These are phyloP conservation scores for Caenorhabditis afra DNA, from an alignment of 2,888 invertebrate genomes.

Conservation along the genomic window DNA sequence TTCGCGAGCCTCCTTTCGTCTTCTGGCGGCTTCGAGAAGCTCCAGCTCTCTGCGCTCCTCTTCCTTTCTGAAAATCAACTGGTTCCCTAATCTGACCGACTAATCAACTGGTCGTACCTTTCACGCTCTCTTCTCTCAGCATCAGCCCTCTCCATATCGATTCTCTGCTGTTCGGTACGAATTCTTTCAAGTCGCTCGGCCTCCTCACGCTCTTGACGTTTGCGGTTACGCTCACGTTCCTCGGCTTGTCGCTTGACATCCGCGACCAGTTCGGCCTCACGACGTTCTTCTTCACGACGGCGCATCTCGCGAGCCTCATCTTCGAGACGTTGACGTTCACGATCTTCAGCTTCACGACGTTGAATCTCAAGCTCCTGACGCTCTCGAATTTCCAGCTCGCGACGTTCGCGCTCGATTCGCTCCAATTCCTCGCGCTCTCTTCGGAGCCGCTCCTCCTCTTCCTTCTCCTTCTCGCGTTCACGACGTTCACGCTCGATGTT, in stretches of 20 bases:
- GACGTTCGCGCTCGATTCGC: slow-evolving; percentile 72
- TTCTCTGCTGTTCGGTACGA: slow-evolving; percentile 77
- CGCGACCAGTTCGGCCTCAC: slow-evolving; percentile 73
- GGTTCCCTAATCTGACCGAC: not conserved
- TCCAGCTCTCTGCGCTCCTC: slow-evolving; percentile 74
- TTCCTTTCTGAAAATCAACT: slow-evolving; percentile 56
- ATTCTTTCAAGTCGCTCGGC: slow-evolving; percentile 75
- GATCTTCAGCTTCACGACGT: slow-evolving; percentile 67
- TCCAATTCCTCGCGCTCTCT: slow-evolving; percentile 63
- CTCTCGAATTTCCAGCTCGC: slow-evolving; percentile 74
- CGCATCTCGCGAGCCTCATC: slow-evolving; percentile 73
- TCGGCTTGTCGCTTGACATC: slow-evolving; percentile 71
- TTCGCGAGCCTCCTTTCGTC: slow-evolving; percentile 70
- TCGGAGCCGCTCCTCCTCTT: slow-evolving; percentile 64
- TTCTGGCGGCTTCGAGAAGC: slow-evolving; percentile 73
- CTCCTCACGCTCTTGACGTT: slow-evolving; percentile 73
- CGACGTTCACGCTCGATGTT: slow-evolving; percentile 72
- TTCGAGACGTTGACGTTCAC: slow-evolving; percentile 75
- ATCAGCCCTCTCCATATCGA: slow-evolving; percentile 73
- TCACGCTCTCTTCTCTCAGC: slow-evolving; percentile 69
- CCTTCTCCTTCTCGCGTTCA: slow-evolving; percentile 69
- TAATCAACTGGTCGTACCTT: slow-evolving; percentile 12
- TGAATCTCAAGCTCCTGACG: slow-evolving; percentile 70
- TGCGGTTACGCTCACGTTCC: slow-evolving; percentile 73
- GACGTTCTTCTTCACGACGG: slow-evolving; percentile 70